Evolutionary conservation across 2,113 vertebrate species (phyloP), one percentile per base, ranked within the genome.

Genomic region (Rhegmatorhina hoffmannsi): DNA sequence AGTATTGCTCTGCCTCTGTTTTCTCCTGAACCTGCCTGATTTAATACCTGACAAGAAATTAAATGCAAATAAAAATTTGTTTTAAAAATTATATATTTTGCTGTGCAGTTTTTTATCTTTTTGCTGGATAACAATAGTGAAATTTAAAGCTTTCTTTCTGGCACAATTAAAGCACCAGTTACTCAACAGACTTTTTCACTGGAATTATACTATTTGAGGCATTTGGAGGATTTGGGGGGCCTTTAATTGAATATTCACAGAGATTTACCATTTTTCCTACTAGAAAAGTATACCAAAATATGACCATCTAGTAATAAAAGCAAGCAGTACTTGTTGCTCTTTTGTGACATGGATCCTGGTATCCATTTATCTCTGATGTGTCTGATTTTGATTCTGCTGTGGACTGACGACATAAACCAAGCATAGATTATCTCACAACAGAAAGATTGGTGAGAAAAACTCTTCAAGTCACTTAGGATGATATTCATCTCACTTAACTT

Each of bases 401-500:
- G 38, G 36, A 50, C 29, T 86, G 67, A 67, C 34, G 68, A 43
- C 23, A 86, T 72, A 91, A 93, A 86, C 24, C 63, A 88, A 72
- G 26, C 13, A 83, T 28, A 92, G 59, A 86, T 44, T 58, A 21
- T 78, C n/a, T 89, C 63, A 77, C 1, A 4, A 74, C 55, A 67
- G 56, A 70, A 93, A 85, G 72, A 74, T 19, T 88, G 64, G 82
- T 93, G 84, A 80, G 47, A 33, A 88, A 92, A 86, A 77, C 75
- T 83, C 63, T 72, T 77, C 75, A 89, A 87, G 55, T 87, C 87
- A 73, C 75, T 91, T 83, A 92, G 59, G 59, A 80, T 50, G 59
- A 13, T 77, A 95, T 96, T 94, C 83, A 88, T 95, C 96, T 96
- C 95, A 93, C 90, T 95, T 96, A 92, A 90, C 90, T 94, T 74